Evolutionary conservation across 1,140 invertebrate species (phyloP).

Genomic region (Tribolium castaneum): DNA sequence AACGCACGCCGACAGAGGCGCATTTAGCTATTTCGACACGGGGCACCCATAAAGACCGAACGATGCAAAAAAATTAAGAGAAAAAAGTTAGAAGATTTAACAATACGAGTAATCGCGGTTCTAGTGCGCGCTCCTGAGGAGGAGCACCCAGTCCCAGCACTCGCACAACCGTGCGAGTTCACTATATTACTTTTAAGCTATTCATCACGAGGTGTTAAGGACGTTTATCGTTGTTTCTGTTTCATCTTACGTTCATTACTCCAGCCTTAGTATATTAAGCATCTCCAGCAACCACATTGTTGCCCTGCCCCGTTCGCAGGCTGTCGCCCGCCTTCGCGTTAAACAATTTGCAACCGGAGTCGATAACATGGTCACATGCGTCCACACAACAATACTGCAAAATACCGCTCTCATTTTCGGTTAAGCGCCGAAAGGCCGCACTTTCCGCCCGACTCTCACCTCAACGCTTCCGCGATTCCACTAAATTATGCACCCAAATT

Average conservation of each 20-base stretch:
- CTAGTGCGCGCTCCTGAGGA: too few species aligned
- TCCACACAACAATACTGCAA: background rate
- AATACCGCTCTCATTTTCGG: background rate
- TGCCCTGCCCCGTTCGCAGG: constrained; percentile 42
- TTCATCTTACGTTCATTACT: constrained; percentile 60
- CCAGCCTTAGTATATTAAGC: constrained; percentile 58
- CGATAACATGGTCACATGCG: constrained; percentile 15
- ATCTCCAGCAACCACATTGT: constrained; percentile 57
- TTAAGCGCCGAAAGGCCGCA: background rate
- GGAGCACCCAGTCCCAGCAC: background rate
- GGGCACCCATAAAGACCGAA: too few species aligned
- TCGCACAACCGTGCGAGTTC: constrained; percentile 14
- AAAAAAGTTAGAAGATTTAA: too few species aligned
- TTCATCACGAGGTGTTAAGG: constrained; percentile 60
- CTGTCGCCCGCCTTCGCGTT: constrained; percentile 42
- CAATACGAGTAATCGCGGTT: too few species aligned
- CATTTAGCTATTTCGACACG: too few species aligned
- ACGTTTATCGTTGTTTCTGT: constrained; percentile 61
- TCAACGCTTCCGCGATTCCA: too few species aligned
- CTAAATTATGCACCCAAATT: background rate
- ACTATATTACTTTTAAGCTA: constrained; percentile 59
- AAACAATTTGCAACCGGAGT: constrained; percentile 17
- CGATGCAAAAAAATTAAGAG: too few species aligned
- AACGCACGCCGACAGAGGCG: background rate
- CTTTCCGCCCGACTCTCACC: background rate